Evolutionary conservation across 2,113 vertebrate species (phyloP).

Genomic region (Aleadryas rufinucha): DNA sequence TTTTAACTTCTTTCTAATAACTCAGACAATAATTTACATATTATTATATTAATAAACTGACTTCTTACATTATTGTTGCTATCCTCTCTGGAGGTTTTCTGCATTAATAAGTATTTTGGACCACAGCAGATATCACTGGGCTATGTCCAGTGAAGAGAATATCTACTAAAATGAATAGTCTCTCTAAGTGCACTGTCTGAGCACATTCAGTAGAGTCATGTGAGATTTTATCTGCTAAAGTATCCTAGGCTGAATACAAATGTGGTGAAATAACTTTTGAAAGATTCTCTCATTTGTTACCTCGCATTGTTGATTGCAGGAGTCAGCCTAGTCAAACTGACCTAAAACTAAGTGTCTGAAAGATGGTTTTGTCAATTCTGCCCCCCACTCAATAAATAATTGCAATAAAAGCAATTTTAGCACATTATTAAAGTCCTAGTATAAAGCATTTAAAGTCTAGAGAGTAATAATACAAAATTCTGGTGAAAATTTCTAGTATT

Average conservation of each 20-base stretch:
- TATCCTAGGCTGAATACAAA: neutral
- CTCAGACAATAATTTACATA: neutral
- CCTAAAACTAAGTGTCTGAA: neutral
- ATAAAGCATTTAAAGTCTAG: neutral
- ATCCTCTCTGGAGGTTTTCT: neutral
- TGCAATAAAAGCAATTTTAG: neutral
- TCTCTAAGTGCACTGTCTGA: neutral
- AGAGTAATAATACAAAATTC: neutral
- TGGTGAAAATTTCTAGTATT: neutral
- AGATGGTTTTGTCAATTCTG: neutral
- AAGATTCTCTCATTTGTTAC: neutral
- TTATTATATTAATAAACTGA: neutral
- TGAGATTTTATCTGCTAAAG: neutral
- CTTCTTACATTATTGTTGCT: neutral
- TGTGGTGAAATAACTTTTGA: neutral
- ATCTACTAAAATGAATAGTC: neutral
- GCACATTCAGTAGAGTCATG: neutral
- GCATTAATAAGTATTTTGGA: neutral
- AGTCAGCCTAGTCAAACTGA: neutral
- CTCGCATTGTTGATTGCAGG: neutral
- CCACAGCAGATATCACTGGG: neutral
- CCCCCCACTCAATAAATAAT: neutral
- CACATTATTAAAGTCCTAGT: neutral
- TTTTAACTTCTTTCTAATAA: neutral
- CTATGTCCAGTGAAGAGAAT: neutral